These are phyloP conservation scores for Platynereis dumerilii DNA, from an alignment of 2,888 invertebrate species.

Conservation along the genomic window DNA sequence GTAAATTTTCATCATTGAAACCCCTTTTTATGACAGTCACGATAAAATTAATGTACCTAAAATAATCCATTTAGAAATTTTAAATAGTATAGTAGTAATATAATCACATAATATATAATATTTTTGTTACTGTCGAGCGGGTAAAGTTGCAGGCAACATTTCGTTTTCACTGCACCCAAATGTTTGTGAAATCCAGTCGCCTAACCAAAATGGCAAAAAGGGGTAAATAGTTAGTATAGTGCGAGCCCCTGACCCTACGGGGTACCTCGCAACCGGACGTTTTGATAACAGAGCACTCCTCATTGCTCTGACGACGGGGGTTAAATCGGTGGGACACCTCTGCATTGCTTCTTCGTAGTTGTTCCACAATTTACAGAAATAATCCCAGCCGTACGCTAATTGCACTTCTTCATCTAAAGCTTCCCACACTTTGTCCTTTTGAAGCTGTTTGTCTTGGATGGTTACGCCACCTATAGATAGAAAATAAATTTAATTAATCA, in stretches of 20 bases:
- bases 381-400: constrained; percentile 49
- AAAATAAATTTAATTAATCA: neutral
- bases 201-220: constrained; percentile 54
- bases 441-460: constrained; percentile 40
- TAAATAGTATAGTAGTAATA: too few relatives aligned
- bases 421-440: constrained; percentile 52
- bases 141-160: constrained; percentile 8
- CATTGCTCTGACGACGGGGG: constrained; percentile 54
- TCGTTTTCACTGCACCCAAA: constrained; percentile 33
- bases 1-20: too few relatives aligned
- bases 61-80: too few relatives aligned
- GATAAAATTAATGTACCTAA: too few relatives aligned
- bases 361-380: constrained; percentile 48
- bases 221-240: constrained; percentile 47
- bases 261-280: constrained; percentile 50
- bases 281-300: constrained; percentile 55
- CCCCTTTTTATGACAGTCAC: too few relatives aligned
- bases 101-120: too few relatives aligned
- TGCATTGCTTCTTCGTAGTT: constrained; percentile 41
- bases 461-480: constrained; percentile 44
- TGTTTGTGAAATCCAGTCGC: constrained; percentile 46
- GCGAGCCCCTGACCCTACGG: constrained; percentile 54
- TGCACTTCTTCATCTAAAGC: constrained; percentile 46
- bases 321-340: constrained; percentile 49
- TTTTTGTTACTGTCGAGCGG: neutral